A percentile compares a stretch with the other conserved stretches of the same genome.
Evolutionary conservation across 2,888 invertebrate genomes (phyloP).

Genomic region (Metacarcinus magister): DNA sequence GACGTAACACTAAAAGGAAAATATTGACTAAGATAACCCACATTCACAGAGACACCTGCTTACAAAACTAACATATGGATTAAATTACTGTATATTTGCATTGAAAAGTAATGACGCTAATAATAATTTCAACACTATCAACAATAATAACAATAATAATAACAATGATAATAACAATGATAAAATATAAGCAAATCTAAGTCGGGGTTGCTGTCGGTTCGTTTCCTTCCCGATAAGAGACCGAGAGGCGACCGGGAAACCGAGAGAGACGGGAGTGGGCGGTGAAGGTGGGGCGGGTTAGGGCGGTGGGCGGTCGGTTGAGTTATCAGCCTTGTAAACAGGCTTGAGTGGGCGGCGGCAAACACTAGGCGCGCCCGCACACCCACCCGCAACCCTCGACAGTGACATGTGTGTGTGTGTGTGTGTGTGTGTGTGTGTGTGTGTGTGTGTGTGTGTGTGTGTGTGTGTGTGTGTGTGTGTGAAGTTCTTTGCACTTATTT

Average conservation of each 20-base stretch:
- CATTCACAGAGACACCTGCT: no score
- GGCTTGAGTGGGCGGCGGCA: background rate
- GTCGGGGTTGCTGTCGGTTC: background rate
- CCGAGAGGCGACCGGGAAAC: background rate
- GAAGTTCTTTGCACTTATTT: background rate
- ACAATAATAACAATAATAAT: background rate
- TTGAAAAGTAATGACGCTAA: background rate
- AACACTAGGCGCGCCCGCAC: background rate
- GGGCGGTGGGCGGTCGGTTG: no score
- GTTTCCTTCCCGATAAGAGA: background rate
- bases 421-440: slow-evolving; percentile 56
- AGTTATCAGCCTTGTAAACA: slow-evolving; percentile 27
- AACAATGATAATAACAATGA: background rate
- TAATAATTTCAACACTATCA: background rate
- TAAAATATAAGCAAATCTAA: background rate
- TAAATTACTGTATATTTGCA: no score
- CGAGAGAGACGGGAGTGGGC: background rate
- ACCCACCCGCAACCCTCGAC: background rate
- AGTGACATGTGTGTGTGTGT: slow-evolving; percentile 53
- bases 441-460: slow-evolving; percentile 52
- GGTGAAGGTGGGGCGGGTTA: background rate
- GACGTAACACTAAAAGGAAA: no score
- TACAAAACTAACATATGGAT: no score
- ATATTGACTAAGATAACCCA: no score
- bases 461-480: slow-evolving; percentile 8